Evolutionary conservation across 2,797 vertebrate species (phyloP).

Genomic region (Characodon lateralis): DNA sequence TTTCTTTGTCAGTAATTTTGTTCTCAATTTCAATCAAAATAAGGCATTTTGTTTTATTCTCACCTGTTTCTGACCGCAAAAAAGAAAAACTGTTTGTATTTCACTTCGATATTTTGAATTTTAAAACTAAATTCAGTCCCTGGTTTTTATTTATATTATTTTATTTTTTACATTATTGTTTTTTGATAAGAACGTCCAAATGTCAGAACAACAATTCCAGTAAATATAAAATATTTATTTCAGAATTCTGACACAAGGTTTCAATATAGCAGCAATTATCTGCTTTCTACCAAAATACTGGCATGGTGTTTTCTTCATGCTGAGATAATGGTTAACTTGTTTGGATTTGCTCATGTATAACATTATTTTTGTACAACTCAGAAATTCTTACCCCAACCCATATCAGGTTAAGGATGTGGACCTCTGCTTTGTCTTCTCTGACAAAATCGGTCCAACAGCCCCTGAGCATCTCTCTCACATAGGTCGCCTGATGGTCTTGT

Average conservation of each 20-base stretch:
- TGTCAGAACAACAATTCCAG: neutral
- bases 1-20: too few relatives aligned
- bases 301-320: neutral
- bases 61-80: neutral
- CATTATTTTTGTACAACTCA: slow-evolving; percentile 29
- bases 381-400: slow-evolving; percentile 55
- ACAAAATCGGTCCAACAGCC: slow-evolving; percentile 78
- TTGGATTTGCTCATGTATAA: slow-evolving; percentile 14
- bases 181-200: neutral
- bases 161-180: neutral
- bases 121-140: neutral
- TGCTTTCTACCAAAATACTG: neutral
- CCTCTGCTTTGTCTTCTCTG: slow-evolving; percentile 56
- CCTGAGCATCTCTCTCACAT: slow-evolving; percentile 45
- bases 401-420: slow-evolving; percentile 78
- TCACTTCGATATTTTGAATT: neutral
- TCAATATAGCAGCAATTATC: neutral
- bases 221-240: neutral
- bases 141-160: neutral
- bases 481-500: slow-evolving; percentile 41
- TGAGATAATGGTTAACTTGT: neutral
- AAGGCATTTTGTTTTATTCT: neutral
- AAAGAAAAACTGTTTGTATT: neutral
- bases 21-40: too few relatives aligned
- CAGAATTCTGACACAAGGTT: neutral